Base-by-base conservation (phyloP, 1,140 invertebrate species). In the Drosophila nigromelanica region DNA sequence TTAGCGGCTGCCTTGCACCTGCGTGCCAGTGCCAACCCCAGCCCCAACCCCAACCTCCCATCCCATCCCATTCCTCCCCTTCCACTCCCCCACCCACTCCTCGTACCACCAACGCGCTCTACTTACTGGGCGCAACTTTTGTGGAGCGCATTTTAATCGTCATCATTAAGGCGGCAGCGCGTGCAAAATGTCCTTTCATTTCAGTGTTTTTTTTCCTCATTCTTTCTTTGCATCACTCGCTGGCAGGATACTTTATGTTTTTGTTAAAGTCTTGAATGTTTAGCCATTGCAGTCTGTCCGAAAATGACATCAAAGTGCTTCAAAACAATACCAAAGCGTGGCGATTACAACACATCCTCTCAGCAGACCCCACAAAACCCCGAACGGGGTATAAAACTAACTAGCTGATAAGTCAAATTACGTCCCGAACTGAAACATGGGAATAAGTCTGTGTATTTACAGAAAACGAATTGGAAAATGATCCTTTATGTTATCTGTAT, bases 111-210 rank as follows among this genome's bases (percentile, higher is more conserved):
- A 15, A 27, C 5, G 27, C 27, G 27, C 27, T 27, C 27, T 27
- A 27, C 27, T 27, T 27, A 27, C 27, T 5, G 27, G 5, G 27
- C 27, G 30, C 47, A 48, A 63, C 35, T 43, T 39, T 3, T 24
- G 6, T 47, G 56, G 64, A 71, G 69, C 76, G 82, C 81, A 85
- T 77, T 85, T 85, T 85, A 86, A 86, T 86, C 81, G 81, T 48
- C 78, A 69, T 85, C 81, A 85, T 85, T 85, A 85, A 78, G 81
- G 81, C 73, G 59, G 50, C 70, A 80, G 54, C 68, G 69, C 78
- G 73, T 83, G 73, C 73, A 68, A 76, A 80, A 74, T 80, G 68
- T 85, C 69, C 62, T 54, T 79, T 79, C 68, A 83, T 79, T 79
- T 73, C 35, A 67, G 48, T n/a, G n/a, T 33, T 64, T 39, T 54